These are phyloP conservation scores for Spodoptera exigua DNA, from an alignment of 2,888 invertebrate genomes.

Conservation along the genomic window DNA sequence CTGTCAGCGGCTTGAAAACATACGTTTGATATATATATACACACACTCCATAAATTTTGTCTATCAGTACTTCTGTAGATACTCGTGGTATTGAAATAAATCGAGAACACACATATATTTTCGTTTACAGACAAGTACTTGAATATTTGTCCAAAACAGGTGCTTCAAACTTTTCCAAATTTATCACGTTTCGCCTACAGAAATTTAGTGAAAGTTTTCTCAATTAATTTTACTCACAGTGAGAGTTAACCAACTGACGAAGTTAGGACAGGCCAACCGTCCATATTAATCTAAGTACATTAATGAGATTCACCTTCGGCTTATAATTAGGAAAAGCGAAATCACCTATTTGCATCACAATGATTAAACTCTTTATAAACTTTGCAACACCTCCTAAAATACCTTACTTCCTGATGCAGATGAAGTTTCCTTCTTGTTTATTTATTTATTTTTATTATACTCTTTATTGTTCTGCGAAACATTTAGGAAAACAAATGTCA, in stretches of 20 bases:
- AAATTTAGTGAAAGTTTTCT: constrained; percentile 70
- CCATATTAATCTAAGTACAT: constrained; percentile 64
- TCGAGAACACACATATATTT: constrained; percentile 35
- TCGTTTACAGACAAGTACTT: constrained; percentile 34
- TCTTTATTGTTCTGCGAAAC: no score
- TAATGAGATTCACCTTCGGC: constrained; percentile 64
- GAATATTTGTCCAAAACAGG: constrained; percentile 61
- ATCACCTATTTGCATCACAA: constrained; percentile 49
- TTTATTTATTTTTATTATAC: no score
- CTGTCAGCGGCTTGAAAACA: constrained; percentile 12
- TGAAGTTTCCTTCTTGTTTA: no score
- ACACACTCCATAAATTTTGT: constrained; percentile 28
- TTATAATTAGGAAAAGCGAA: constrained; percentile 53
- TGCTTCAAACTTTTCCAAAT: constrained; percentile 63
- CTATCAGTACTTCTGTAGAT: constrained; percentile 8
- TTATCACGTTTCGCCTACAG: constrained; percentile 66
- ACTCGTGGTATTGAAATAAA: constrained; percentile 22
- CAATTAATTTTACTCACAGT: constrained; percentile 71
- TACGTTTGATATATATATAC: constrained; percentile 23
- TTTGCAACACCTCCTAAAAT: constrained; percentile 22
- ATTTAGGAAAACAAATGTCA: no score
- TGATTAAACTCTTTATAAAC: constrained; percentile 36
- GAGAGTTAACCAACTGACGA: constrained; percentile 68
- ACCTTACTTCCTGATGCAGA: neutral
- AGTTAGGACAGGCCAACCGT: constrained; percentile 65